These are phyloP conservation scores for Lophotriccus pileatus DNA, from an alignment of 2,797 vertebrate species.

Conservation along the genomic window DNA sequence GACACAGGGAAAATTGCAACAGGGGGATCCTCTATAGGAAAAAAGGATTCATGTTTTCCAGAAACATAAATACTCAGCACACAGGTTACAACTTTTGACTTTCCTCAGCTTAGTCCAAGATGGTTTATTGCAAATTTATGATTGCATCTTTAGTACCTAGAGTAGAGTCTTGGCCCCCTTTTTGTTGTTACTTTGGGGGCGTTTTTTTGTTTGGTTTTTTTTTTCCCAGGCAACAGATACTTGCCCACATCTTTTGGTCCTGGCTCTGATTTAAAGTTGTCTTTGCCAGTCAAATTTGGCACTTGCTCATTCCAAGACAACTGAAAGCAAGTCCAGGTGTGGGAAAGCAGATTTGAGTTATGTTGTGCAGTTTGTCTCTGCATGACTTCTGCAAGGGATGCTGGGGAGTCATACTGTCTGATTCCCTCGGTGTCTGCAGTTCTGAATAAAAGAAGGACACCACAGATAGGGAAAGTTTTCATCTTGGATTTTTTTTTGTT, in stretches of 20 bases:
- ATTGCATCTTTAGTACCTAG: background rate
- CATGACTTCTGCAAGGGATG: background rate
- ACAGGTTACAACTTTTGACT: background rate
- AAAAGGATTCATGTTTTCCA: background rate
- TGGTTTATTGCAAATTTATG: slow-evolving; percentile 1
- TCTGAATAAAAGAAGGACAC: background rate
- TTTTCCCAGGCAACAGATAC: background rate
- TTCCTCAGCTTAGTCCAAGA: background rate
- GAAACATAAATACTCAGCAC: background rate
- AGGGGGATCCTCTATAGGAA: background rate
- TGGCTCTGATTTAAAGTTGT: slow-evolving; percentile 16
- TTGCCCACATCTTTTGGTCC: background rate
- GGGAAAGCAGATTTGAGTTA: background rate
- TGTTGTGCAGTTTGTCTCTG: background rate
- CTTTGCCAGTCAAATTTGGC: slow-evolving; percentile 27
- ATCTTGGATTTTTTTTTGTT: background rate
- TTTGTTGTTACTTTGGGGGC: background rate
- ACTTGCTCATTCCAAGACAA: background rate
- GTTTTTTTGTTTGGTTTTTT: no score
- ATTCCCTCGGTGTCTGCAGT: background rate
- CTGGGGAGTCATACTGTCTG: background rate
- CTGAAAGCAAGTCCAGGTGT: background rate
- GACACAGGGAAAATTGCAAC: slow-evolving; percentile 7
- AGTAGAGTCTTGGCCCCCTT: background rate
- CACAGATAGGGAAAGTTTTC: background rate